Evolutionary conservation across 1,140 invertebrate genomes (phyloP).

Genomic region (Drosophila kohkoa): DNA sequence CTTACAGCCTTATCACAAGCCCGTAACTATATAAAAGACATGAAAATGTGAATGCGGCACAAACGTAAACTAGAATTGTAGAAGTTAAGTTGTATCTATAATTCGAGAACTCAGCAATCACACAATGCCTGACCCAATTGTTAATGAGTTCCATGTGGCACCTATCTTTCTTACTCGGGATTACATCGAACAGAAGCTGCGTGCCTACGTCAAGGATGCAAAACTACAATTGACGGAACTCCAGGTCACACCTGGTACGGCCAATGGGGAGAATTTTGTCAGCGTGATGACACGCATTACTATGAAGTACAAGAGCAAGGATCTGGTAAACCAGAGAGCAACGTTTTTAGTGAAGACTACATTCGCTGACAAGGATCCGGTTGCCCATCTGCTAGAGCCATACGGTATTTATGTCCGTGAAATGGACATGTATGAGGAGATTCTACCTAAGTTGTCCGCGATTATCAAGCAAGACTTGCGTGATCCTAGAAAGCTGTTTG

Average conservation of each 20-base stretch:
- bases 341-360: constrained; percentile 65
- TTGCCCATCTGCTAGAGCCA: constrained; percentile 36
- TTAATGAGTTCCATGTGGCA: constrained; percentile 11
- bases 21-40: constrained; percentile 21
- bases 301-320: constrained; percentile 38
- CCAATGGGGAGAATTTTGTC: constrained; percentile 76
- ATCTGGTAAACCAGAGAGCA: background rate
- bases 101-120: background rate
- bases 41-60: background rate
- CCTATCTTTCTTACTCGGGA: constrained; percentile 64
- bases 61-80: background rate
- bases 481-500: constrained; percentile 67
- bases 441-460: constrained; percentile 58
- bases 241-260: constrained; percentile 51
- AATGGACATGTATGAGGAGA: constrained; percentile 69
- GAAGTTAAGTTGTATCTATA: background rate
- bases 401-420: constrained; percentile 66
- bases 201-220: constrained; percentile 54
- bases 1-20: constrained; percentile 12
- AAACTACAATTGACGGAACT: constrained; percentile 42
- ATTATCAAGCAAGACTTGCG: constrained; percentile 48
- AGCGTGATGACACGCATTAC: constrained; percentile 70
- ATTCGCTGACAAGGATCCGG: constrained; percentile 52
- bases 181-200: constrained; percentile 63
- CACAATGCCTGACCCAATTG: constrained; percentile 35